These are phyloP conservation scores for Nasonovia ribisnigri DNA, from an alignment of 2,888 invertebrate genomes.

Conservation along the genomic window DNA sequence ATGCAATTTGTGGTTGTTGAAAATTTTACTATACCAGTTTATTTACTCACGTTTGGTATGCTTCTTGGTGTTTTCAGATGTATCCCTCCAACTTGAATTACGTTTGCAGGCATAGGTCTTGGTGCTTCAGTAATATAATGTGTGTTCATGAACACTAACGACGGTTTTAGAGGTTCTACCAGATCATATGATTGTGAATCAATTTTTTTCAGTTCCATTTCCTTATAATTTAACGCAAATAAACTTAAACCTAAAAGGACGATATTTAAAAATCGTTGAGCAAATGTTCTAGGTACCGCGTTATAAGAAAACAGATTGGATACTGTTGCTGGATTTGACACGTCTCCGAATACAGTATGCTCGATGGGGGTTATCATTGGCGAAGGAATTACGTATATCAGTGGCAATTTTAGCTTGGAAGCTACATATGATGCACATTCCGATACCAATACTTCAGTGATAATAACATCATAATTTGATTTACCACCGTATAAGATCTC, in stretches of 20 bases:
- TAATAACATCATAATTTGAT: not conserved
- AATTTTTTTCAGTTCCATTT: not conserved
- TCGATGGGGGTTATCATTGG: not conserved
- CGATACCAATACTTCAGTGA: not conserved
- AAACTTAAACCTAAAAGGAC: not conserved
- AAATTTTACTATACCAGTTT: not conserved
- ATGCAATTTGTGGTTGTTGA: not conserved
- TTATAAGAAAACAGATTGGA: not conserved
- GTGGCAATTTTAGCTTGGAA: not conserved
- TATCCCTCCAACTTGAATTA: not conserved
- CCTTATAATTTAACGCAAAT: not conserved
- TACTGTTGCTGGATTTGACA: not conserved
- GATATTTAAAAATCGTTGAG: not conserved
- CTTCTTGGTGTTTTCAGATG: not conserved
- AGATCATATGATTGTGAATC: not conserved
- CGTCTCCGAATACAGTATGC: not conserved
- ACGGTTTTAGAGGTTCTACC: not conserved
- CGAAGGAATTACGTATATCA: constrained; percentile 24
- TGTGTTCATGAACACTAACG: not conserved
- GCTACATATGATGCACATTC: not conserved
- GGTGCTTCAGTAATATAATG: not conserved
- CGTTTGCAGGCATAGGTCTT: not conserved
- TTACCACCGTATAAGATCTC: not conserved
- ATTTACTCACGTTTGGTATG: not conserved
- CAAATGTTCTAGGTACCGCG: not conserved